A percentile compares a stretch with the other conserved stretches of the same genome.
Conservation (phyloP, 2,113 vertebrate genomes). For the Zingel zingel region DNA sequence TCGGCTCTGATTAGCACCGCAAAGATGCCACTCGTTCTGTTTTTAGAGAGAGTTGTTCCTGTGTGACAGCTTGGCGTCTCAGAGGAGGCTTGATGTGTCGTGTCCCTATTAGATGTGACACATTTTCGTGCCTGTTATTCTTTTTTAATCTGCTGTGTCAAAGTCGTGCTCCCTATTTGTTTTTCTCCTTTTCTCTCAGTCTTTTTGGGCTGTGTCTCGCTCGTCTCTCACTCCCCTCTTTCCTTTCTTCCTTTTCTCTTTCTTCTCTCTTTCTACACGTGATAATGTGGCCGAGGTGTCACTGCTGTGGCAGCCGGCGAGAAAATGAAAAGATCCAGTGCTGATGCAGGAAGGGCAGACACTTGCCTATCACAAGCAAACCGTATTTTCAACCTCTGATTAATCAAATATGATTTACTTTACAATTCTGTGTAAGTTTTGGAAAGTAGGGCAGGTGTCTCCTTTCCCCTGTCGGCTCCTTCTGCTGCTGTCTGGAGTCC, state of each 20-base stretch:
- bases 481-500: slow-evolving; percentile 14
- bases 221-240: slow-evolving; percentile 26
- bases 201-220: slow-evolving; percentile 17
- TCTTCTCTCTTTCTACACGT: slow-evolving; percentile 27
- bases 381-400: slow-evolving; percentile 30
- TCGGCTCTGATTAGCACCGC: slow-evolving; percentile 69
- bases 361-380: neutral
- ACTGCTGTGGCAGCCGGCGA: slow-evolving; percentile 26
- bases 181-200: slow-evolving; percentile 29
- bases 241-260: neutral
- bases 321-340: slow-evolving; percentile 42
- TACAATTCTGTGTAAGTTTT: slow-evolving; percentile 31
- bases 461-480: slow-evolving; percentile 10
- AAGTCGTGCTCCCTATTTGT: slow-evolving; percentile 53
- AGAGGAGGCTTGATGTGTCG: slow-evolving; percentile 60
- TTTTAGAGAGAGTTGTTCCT: slow-evolving; percentile 63
- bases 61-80: slow-evolving; percentile 60
- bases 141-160: slow-evolving; percentile 70
- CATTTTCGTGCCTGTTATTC: slow-evolving; percentile 69
- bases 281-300: slow-evolving; percentile 49
- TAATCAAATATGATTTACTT: slow-evolving; percentile 47
- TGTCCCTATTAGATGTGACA: slow-evolving; percentile 79
- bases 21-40: slow-evolving; percentile 41
- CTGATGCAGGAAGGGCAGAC: slow-evolving; percentile 24
- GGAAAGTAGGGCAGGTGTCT: slow-evolving; percentile 50